Base-by-base conservation (phyloP, 30 jellyfish, hydroid and myxozoan genomes). In the Chironex yamaguchii region DNA sequence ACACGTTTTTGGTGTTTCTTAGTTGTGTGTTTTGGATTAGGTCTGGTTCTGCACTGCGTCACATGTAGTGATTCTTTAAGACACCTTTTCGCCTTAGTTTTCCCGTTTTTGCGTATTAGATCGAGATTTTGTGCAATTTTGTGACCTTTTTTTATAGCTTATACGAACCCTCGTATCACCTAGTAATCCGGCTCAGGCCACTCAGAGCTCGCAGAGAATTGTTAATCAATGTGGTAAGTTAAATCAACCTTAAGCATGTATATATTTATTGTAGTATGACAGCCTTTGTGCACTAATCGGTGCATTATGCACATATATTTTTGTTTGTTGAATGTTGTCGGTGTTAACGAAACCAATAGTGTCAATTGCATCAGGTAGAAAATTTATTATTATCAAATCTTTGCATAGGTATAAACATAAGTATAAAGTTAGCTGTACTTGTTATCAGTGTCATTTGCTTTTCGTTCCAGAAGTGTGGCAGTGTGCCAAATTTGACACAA, bases 101-200 rank as follows among this genome's bases (percentile, higher is more conserved):
- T 31, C n/a, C n/a, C n/a, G n/a, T n/a, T n/a, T n/a, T n/a, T n/a
- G n/a, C n/a, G n/a, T n/a, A n/a, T n/a, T n/a, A n/a, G n/a, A 9
- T 42, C 58, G 17, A 6, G 58, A 42, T 17, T 42, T 17, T 42
- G 17, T 42, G 58, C 17, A 42, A 42, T 9, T 6, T 42, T 9
- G 58, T 30, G 26, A 17, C n/a, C 36, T 62, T 6, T 24, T 22
- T 66, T 25, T 31, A 13, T 73, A 93, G 98, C 90, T 93, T 21
- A 29, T 93, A 29, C 85, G 98, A 12, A 42, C 72, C 20, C 36
- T 93, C 35, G 98, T 93, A 0, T 93, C 98, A 29, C 98, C 98
- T 20, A 81, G 93, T 81, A 93, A 93, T 75, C 98, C 98, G 1
- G 96, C 97, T 24, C 98, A 93, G 67, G 96, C 97, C 30, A 93